Evolutionary conservation across 2,888 invertebrate species (phyloP).

Genomic region (Plebejus anna): DNA sequence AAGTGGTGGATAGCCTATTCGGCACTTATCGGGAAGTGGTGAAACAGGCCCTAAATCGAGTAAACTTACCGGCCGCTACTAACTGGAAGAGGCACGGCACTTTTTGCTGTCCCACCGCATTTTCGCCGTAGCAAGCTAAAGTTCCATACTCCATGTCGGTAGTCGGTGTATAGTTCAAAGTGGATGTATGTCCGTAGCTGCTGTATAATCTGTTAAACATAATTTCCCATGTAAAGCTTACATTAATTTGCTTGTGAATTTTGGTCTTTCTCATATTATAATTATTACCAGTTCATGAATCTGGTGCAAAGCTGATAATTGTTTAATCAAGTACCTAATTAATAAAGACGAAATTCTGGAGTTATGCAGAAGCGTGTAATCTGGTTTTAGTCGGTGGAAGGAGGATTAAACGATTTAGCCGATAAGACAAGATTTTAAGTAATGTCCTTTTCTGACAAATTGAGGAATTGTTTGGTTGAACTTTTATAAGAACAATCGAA

Average conservation of each 20-base stretch:
- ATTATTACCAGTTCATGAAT: background rate
- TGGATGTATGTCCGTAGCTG: conserved; percentile 78
- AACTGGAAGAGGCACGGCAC: conserved; percentile 93
- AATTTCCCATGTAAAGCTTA: background rate
- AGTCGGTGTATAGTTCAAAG: conserved; percentile 88
- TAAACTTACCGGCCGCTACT: conserved; percentile 87
- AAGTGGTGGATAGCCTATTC: too few species aligned
- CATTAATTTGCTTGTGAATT: background rate
- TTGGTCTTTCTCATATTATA: background rate
- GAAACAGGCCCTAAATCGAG: background rate
- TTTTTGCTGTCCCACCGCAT: conserved; percentile 90
- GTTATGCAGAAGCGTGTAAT: background rate
- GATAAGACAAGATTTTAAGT: conserved; percentile 9
- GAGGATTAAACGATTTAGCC: conserved; percentile 1
- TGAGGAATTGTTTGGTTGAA: conserved; percentile 1
- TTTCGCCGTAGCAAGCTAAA: conserved; percentile 91
- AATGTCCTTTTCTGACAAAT: background rate
- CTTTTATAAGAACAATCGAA: background rate
- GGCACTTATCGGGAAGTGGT: too few species aligned
- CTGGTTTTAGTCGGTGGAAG: background rate
- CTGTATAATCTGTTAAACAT: conserved; percentile 68
- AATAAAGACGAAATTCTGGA: background rate
- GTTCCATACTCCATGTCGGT: conserved; percentile 95
- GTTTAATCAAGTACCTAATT: conserved; percentile 14
- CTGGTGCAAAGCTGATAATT: background rate